Evolutionary conservation across 2,113 vertebrate species (phyloP), one percentile per base, ranked within the genome.

Genomic region (Brachypodius melanocephalos): DNA sequence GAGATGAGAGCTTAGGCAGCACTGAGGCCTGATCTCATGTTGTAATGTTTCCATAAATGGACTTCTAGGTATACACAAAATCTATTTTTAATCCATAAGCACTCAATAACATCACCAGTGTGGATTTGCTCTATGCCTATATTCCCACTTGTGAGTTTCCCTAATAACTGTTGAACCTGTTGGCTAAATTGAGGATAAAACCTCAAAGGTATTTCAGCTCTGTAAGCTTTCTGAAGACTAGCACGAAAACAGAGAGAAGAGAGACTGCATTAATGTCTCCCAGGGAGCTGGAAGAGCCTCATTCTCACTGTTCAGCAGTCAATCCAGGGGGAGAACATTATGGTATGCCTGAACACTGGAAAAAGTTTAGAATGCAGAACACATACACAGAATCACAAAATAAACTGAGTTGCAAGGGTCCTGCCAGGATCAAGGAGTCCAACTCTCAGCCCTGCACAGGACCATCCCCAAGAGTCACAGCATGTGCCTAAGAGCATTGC

Each of bases 161-260:
- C 52, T 91, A 89, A 59, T 78, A 93, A 89, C 49, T 89, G 57
- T 11, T 91, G 71, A 90, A 95, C 43, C 78, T 83, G 36, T 49
- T 83, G 54, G 88, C 34, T 96, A 90, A 91, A 91, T 10, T 34
- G 85, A 97, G 71, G 54, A 83, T 83, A 95, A 96, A 91, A 42
- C 82, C 92, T 82, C 93, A 88, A 76, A 91, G 58, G 92, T 89
- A 91, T 85, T 93, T 61, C 49, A 91, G 52, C 58, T 90, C 74
- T 91, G 55, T 87, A 71, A 81, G 52, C 76, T 42, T 85, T 67
- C 57, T 63, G 52, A 91, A 91, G 61, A 75, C 66, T 79, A 49
- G 48, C 18, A 82, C 17, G 46, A 46, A 90, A 89, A 61, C 0
- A 1, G 48, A 75, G 48, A 65, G 40, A 42, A 59, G 21, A 88